Conservation (phyloP, 1,140 invertebrate genomes). For the Dolichoris vasculosae region DNA sequence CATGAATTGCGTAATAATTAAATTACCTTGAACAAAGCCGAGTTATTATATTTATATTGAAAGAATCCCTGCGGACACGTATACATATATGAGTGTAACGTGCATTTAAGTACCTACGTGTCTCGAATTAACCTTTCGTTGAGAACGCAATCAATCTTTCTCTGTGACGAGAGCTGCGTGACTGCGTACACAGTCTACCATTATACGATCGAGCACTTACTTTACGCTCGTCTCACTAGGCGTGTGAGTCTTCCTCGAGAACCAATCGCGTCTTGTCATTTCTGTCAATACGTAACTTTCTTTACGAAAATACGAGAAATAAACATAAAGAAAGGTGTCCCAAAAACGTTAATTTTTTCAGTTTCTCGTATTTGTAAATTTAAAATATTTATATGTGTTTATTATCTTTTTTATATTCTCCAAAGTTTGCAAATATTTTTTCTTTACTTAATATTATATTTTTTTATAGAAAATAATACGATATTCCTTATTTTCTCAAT, state of each 20-base stretch:
- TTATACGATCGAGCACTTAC: background rate
- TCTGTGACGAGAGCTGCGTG: background rate
- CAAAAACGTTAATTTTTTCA: background rate
- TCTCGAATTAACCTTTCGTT: conserved; percentile 58
- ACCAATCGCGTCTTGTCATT: background rate
- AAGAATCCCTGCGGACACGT: background rate
- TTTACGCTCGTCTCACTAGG: background rate
- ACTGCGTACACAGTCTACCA: background rate
- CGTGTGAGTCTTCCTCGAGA: background rate
- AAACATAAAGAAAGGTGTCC: background rate
- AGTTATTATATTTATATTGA: too few species aligned
- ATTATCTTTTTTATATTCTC: too few species aligned
- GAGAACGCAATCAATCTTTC: conserved; percentile 57
- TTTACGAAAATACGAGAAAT: background rate
- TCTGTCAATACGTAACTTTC: background rate
- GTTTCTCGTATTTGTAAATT: background rate
- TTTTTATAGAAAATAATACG: too few species aligned
- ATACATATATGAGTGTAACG: background rate
- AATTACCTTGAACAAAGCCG: too few species aligned
- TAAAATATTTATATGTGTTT: too few species aligned
- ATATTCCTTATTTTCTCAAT: too few species aligned
- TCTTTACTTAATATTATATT: too few species aligned
- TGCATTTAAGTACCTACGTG: conserved; percentile 48
- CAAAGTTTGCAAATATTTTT: too few species aligned
- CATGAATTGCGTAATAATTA: too few species aligned